A percentile compares a stretch with the other conserved stretches of the same genome.
Evolutionary conservation across 2,113 vertebrate genomes (phyloP).

Genomic region (Opisthocomus hoazin): DNA sequence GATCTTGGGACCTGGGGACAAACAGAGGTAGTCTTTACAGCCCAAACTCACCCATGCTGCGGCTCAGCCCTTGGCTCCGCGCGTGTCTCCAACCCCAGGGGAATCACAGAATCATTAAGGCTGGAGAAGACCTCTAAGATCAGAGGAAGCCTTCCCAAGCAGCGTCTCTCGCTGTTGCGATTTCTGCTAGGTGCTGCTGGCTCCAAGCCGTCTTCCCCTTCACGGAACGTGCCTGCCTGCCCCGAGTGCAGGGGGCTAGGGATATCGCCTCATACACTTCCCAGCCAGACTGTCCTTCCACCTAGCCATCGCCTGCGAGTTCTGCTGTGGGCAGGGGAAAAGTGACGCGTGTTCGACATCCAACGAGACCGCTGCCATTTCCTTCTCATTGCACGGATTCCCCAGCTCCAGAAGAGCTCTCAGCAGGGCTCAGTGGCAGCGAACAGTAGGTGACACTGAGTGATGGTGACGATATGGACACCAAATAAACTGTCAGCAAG

Average conservation of each 20-base stretch:
- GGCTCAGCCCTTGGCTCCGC: neutral
- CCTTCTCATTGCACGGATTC: neutral
- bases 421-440: neutral
- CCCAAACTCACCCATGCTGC: neutral
- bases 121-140: no score
- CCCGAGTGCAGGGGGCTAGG: fast-evolving
- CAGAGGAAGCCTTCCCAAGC: neutral
- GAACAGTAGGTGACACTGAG: neutral
- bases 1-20: neutral
- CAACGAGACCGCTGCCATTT: neutral
- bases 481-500: neutral
- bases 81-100: neutral
- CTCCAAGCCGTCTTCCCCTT: neutral
- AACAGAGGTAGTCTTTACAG: neutral
- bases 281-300: neutral
- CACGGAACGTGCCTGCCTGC: fast-evolving
- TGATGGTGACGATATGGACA: neutral
- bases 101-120: no score
- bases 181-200: neutral
- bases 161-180: neutral
- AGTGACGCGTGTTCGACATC: neutral
- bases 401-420: neutral
- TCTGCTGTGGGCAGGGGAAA: neutral
- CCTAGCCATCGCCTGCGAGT: neutral
- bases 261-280: neutral